These are phyloP conservation scores for Drosophila parabipectinata DNA, from an alignment of 1,140 invertebrate genomes.

Conservation along the genomic window DNA sequence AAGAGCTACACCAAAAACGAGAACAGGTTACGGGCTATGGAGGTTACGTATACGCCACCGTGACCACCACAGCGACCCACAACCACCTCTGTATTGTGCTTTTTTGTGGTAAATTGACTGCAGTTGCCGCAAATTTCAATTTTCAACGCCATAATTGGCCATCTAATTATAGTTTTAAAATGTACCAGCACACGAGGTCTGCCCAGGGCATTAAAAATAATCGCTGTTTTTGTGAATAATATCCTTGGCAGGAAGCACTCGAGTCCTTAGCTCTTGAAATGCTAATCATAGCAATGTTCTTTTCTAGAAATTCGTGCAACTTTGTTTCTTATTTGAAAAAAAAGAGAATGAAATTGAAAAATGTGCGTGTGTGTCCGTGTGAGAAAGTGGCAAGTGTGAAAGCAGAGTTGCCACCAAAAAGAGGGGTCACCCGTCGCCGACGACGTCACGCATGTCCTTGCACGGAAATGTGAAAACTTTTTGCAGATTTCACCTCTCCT, in stretches of 20 bases:
- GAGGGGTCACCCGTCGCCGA: slow-evolving; percentile 52
- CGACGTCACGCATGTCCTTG: slow-evolving; percentile 74
- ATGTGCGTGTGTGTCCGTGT: slow-evolving; percentile 8
- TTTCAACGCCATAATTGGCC: slow-evolving; percentile 58
- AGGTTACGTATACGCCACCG: slow-evolving; percentile 44
- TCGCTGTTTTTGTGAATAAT: slow-evolving; percentile 47
- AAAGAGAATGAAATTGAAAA: slow-evolving; percentile 4
- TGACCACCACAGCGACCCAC: neutral
- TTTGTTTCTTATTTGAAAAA: slow-evolving; percentile 21
- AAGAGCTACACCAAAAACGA: slow-evolving; percentile 24
- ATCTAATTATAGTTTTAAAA: slow-evolving; percentile 54
- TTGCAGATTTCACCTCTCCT: slow-evolving; percentile 44
- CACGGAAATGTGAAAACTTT: slow-evolving; percentile 65
- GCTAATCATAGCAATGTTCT: slow-evolving; percentile 48
- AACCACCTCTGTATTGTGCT: slow-evolving; percentile 8
- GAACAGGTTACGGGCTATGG: neutral
- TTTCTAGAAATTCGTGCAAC: slow-evolving; percentile 36
- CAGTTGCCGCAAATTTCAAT: slow-evolving; percentile 47
- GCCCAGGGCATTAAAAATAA: slow-evolving; percentile 54
- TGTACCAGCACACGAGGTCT: slow-evolving; percentile 21
- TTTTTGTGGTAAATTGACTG: slow-evolving; percentile 37
- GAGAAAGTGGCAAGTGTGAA: slow-evolving; percentile 48
- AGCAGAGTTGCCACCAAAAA: slow-evolving; percentile 28
- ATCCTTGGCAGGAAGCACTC: slow-evolving; percentile 18
- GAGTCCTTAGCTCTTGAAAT: slow-evolving; percentile 22